Evolutionary conservation across 1,140 invertebrate genomes (phyloP).

Genomic region (Druon quercuslanigerum): DNA sequence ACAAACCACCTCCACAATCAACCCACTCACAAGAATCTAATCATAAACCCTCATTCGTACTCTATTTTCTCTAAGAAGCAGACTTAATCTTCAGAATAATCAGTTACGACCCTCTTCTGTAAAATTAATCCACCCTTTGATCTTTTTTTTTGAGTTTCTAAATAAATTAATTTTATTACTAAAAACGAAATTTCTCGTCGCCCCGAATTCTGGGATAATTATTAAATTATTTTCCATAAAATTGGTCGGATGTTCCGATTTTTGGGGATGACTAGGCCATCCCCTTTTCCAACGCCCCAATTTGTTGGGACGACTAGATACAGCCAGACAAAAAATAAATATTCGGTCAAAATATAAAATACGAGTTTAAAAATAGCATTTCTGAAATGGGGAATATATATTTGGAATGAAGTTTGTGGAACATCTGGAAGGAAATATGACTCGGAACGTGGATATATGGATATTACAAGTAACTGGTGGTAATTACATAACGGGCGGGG

Average conservation of each 20-base stretch:
- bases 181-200: neutral
- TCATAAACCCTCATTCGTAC: constrained; percentile 10
- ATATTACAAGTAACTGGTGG: constrained; percentile 57
- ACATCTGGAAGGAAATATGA: too few relatives aligned
- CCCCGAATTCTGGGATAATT: too few relatives aligned
- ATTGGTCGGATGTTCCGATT: too few relatives aligned
- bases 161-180: neutral
- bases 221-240: too few relatives aligned
- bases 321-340: neutral
- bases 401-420: too few relatives aligned
- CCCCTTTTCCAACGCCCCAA: too few relatives aligned
- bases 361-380: neutral
- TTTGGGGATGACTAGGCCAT: too few relatives aligned
- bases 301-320: too few relatives aligned
- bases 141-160: neutral
- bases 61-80: constrained; percentile 8
- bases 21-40: neutral
- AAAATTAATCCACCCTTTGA: neutral
- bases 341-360: neutral
- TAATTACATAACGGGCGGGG: constrained; percentile 68
- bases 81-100: neutral
- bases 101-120: too few relatives aligned
- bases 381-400: too few relatives aligned
- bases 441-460: neutral
- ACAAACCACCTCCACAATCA: neutral